Conservation (phyloP, 2,797 vertebrate genomes). For the Micropoecilia bifurca region DNA sequence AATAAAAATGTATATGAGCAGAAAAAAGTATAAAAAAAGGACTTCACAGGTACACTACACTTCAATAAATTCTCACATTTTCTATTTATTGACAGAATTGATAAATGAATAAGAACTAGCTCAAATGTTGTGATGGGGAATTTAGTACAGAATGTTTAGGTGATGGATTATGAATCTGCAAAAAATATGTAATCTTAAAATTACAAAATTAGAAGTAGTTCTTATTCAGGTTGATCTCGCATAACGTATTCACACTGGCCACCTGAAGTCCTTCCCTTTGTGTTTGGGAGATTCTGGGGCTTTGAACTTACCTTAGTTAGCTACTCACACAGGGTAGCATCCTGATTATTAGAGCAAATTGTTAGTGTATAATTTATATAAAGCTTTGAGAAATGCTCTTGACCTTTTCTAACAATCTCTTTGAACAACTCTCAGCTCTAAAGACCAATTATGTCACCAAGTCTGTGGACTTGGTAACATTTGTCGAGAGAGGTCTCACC, state of each 20-base stretch:
- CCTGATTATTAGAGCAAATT: background rate
- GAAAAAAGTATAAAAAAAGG: no score
- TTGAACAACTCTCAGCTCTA: constrained; percentile 6
- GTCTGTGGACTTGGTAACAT: background rate
- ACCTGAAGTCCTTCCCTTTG: background rate
- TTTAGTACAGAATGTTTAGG: background rate
- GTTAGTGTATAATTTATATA: background rate
- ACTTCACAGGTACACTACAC: no score
- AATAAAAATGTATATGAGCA: no score
- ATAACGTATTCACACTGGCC: background rate
- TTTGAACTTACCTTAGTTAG: no score
- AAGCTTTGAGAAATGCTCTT: background rate
- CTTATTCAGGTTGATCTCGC: background rate
- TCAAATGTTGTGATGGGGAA: background rate
- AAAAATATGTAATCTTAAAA: background rate
- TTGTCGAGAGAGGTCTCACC: background rate
- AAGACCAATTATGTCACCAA: background rate
- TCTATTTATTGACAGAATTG: no score
- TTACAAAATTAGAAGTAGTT: background rate
- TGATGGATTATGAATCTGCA: background rate
- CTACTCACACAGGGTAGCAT: background rate
- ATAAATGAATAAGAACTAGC: background rate
- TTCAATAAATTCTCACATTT: no score
- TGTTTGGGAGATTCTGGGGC: background rate
- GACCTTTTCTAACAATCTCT: constrained; percentile 12